phyloP scores from a whole-genome alignment of 2,797 vertebrate genomes.

The Diglossa cyanea region DNA sequence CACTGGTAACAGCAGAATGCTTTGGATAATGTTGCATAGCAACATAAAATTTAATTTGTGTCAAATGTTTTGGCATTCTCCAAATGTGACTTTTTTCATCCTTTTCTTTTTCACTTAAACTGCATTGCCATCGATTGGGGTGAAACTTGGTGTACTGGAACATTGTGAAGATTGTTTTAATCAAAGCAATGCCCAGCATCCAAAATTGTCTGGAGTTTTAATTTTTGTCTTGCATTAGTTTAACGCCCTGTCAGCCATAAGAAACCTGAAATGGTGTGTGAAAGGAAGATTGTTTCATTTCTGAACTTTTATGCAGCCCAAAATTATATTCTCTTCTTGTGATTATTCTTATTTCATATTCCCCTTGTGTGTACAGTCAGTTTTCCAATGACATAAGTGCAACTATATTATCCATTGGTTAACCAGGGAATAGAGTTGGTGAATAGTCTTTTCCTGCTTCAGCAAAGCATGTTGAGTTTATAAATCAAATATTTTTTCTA shows the following conservation, averaged over 20 bases:
- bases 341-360: neutral
- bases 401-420: neutral
- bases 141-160: neutral
- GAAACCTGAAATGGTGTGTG: neutral
- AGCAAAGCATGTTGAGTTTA: neutral
- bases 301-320: neutral
- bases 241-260: neutral
- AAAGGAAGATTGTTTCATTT: neutral
- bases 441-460: neutral
- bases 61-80: slow-evolving; percentile 30
- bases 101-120: slow-evolving; percentile 24
- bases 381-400: neutral
- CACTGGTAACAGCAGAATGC: neutral
- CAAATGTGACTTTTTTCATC: neutral
- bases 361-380: neutral
- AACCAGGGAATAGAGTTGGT: neutral
- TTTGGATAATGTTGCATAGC: slow-evolving; percentile 46
- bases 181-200: neutral
- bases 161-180: neutral
- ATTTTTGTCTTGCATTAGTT: neutral
- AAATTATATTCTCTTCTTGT: neutral
- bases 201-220: neutral
- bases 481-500: neutral
- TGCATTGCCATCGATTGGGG: neutral
- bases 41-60: slow-evolving; percentile 46